Evolutionary conservation across 2,113 vertebrate genomes (phyloP).

Genomic region (Ramphastos sulfuratus): DNA sequence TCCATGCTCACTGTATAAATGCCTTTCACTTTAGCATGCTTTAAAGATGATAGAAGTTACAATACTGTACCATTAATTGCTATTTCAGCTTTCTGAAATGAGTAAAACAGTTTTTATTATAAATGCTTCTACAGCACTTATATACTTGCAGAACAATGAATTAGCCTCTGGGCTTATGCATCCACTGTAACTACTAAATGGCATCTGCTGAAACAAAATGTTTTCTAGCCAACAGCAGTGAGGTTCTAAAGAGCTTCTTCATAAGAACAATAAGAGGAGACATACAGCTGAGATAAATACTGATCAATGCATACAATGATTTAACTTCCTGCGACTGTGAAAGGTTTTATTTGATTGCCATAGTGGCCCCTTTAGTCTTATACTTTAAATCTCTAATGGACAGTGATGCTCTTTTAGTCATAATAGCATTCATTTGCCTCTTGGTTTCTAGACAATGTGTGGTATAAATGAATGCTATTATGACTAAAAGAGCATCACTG

Average conservation of each 20-base stretch:
- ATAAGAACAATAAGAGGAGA: not conserved
- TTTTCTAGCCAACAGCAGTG: not conserved
- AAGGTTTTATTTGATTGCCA: not conserved
- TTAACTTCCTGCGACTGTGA: not conserved
- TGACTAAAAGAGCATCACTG: no score
- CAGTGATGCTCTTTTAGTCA: not conserved
- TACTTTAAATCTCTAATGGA: not conserved
- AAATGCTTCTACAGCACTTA: not conserved
- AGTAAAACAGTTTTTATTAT: not conserved
- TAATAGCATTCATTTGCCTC: not conserved
- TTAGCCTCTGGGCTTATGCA: not conserved
- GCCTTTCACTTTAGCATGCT: not conserved
- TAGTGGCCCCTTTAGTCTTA: not conserved
- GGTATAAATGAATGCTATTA: no score
- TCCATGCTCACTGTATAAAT: not conserved
- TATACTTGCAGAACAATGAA: not conserved
- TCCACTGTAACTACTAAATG: not conserved
- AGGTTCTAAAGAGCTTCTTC: not conserved
- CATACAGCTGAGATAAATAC: not conserved
- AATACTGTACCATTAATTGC: not conserved
- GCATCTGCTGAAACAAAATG: not conserved
- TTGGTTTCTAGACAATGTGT: not conserved
- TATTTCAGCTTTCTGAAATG: not conserved
- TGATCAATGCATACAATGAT: not conserved
- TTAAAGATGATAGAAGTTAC: not conserved